Conservation (phyloP, 2,797 vertebrate genomes). For the Enteromius treurensis region DNA sequence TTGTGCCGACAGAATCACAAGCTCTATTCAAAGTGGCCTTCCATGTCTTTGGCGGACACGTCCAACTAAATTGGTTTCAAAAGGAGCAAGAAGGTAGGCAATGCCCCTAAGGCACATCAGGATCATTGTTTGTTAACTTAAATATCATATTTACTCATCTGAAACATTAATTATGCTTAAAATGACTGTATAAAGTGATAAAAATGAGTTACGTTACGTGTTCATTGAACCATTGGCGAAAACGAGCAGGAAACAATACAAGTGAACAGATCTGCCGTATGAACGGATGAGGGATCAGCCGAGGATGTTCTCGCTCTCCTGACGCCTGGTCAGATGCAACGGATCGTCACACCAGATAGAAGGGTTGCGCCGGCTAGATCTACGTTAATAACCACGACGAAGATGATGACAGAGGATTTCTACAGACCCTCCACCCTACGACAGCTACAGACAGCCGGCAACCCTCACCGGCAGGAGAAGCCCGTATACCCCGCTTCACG, state of each 20-base stretch:
- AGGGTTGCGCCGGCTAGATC: slow-evolving; percentile 24
- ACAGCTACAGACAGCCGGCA: slow-evolving; percentile 41
- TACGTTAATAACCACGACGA: slow-evolving; percentile 14
- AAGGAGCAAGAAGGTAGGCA: slow-evolving; percentile 23
- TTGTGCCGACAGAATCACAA: slow-evolving; percentile 8
- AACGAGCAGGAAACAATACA: slow-evolving; percentile 1
- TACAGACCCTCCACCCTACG: slow-evolving; percentile 5
- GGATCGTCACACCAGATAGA: slow-evolving; percentile 58
- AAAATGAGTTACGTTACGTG: not conserved
- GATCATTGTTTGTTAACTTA: slow-evolving; percentile 29
- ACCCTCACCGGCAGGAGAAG: slow-evolving; percentile 43
- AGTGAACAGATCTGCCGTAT: not conserved
- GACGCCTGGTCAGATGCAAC: slow-evolving; percentile 56
- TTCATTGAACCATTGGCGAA: not conserved
- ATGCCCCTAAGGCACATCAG: slow-evolving; percentile 28
- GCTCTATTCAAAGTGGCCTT: slow-evolving; percentile 13
- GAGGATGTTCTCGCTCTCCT: slow-evolving; percentile 30
- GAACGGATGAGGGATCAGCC: slow-evolving; percentile 61
- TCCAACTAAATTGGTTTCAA: slow-evolving; percentile 28
- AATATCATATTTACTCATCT: slow-evolving; percentile 15
- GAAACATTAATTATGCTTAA: slow-evolving; percentile 1
- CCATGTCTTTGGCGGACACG: slow-evolving; percentile 15
- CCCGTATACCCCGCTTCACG: slow-evolving; percentile 49
- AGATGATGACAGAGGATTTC: slow-evolving; percentile 3
- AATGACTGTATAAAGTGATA: slow-evolving; percentile 2